A percentile compares a stretch with the other conserved stretches of the same genome.
These are phyloP conservation scores for Malachius bipustulatus DNA, from an alignment of 2,888 invertebrate species.

Conservation along the genomic window DNA sequence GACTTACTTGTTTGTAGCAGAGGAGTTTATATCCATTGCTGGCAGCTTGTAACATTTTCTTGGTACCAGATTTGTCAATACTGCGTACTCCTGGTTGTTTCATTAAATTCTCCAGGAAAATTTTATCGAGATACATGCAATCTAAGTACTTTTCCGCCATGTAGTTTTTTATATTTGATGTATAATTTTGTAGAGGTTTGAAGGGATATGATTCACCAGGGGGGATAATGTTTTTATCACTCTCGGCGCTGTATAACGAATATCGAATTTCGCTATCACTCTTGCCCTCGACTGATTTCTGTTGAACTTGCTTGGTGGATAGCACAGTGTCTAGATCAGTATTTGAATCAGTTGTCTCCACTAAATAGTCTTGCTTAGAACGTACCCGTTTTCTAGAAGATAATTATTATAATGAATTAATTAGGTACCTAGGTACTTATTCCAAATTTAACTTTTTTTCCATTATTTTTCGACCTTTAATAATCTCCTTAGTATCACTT, in stretches of 20 bases:
- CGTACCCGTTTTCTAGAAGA: no score
- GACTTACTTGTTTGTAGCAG: constrained; percentile 30
- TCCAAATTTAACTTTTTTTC: no score
- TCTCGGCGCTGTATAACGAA: constrained; percentile 27
- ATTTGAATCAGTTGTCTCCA: no score
- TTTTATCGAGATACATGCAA: constrained; percentile 35
- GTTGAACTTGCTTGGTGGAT: no score
- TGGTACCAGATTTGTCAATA: constrained; percentile 33
- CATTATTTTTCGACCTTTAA: no score
- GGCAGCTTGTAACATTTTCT: constrained; percentile 27
- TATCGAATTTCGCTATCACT: no score
- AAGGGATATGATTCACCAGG: constrained; percentile 26
- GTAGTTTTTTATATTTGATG: constrained; percentile 33
- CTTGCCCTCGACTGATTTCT: no score
- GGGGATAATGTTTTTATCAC: constrained; percentile 27
- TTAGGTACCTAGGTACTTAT: no score
- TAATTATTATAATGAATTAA: no score
- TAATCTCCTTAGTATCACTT: no score
- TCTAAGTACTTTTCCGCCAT: constrained; percentile 38
- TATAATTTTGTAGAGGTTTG: constrained; percentile 33
- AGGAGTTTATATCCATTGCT: constrained; percentile 30
- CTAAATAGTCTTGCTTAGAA: no score
- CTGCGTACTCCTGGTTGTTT: constrained; percentile 28
- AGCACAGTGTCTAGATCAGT: no score
- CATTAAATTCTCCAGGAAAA: constrained; percentile 33